Evolutionary conservation across 2,113 vertebrate species (phyloP), one percentile per base, ranked within the genome.

Genomic region (Micronycteris hirsuta): DNA sequence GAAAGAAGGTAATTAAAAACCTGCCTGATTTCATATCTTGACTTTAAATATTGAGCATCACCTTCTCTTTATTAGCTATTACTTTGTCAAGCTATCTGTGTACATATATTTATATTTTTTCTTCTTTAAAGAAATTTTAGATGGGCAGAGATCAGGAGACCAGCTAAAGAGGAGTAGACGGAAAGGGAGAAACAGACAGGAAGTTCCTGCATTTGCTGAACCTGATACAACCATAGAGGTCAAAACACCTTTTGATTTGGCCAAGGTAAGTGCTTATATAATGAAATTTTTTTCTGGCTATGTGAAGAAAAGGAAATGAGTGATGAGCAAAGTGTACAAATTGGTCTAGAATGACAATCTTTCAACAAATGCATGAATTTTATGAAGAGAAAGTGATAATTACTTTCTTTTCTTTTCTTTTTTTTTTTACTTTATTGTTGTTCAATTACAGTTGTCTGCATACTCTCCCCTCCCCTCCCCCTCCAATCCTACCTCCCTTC

Each of bases 151-250:
- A 97, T 78, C 97, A 33, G 98, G 97, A 87, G 99, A 99, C 67
- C 98, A 98, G 26, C 98, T 98, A 24, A 99, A 99, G 96, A 99
- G 98, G 93, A 98, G 98, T 2, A 99, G 99, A 49, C 98, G 99
- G 12, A 99, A 99, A 96, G 99, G 99, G 22, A 98, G 99, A 91
- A 99, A 99, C 97, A 99, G 98, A 97, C 99, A 99, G 97, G 99
- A 99, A 95, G 41, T 96, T 0, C 74, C 97, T 54, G 89, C 93
- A 0, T 94, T 98, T 2, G 80, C 97, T 24, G 99, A 98, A 96
- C 94, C 96, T 4, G 98, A 98, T 0, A 86, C 97, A 0, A 98
- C 97, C 0, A 56, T 97, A 9, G 99, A 99, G 80, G 99, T 99
- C 9, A 99, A 99, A 98, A 99, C 99, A 20, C 99, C 99, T 0